Percentiles rank a stretch among this genome's conserved stretches.
Evolutionary conservation across 92 coral and sea anemone species (phyloP).

Genomic region (Porites evermanni): DNA sequence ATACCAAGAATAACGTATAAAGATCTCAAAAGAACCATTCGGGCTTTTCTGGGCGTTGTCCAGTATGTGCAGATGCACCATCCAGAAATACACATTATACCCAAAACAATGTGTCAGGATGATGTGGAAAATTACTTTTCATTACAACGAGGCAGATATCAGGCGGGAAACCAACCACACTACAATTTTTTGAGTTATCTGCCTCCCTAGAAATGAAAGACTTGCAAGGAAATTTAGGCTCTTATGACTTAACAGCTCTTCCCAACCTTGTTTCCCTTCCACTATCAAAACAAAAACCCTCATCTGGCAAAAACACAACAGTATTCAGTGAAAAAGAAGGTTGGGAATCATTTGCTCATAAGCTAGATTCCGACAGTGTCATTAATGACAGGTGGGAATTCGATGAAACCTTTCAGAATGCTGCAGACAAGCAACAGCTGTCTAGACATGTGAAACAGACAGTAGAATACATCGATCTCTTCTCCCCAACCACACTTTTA

Average conservation of each 20-base stretch:
- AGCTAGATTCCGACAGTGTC: slow-evolving; percentile 1
- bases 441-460: slow-evolving; percentile 63
- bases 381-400: slow-evolving; percentile 21
- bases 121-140: slow-evolving; percentile 67
- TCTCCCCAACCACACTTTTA: slow-evolving; percentile 16
- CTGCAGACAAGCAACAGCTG: slow-evolving; percentile 55
- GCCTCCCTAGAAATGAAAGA: slow-evolving; percentile 30
- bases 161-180: slow-evolving; percentile 5
- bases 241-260: slow-evolving; percentile 45
- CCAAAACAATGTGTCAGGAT: slow-evolving; percentile 62
- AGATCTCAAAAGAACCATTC: slow-evolving; percentile 40
- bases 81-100: slow-evolving; percentile 40
- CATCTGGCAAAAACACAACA: slow-evolving; percentile 9
- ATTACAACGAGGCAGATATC: slow-evolving; percentile 52
- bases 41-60: slow-evolving; percentile 63
- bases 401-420: slow-evolving; percentile 25
- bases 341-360: slow-evolving; percentile 31
- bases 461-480: slow-evolving; percentile 58
- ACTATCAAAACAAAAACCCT: slow-evolving; percentile 30
- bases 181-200: slow-evolving; percentile 29
- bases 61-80: slow-evolving; percentile 58
- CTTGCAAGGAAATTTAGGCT: slow-evolving; percentile 30
- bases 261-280: slow-evolving; percentile 50
- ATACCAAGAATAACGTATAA: slow-evolving; percentile 38
- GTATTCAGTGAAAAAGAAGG: slow-evolving; percentile 38